Evolutionary conservation across 2,888 invertebrate genomes (phyloP).

Genomic region (Coremacera marginata): DNA sequence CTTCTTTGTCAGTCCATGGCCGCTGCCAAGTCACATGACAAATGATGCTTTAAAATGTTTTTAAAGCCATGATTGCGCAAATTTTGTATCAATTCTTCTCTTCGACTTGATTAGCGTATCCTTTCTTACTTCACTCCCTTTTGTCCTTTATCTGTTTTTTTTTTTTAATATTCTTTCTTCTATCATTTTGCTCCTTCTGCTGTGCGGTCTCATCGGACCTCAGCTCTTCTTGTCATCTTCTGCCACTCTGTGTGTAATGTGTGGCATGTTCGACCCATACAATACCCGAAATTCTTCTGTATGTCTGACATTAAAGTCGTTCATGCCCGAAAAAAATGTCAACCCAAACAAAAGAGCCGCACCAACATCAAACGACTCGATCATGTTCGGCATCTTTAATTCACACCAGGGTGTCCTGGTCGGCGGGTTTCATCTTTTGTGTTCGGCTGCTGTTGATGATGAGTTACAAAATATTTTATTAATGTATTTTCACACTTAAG

Average conservation of each 20-base stretch:
- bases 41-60: conserved; percentile 41
- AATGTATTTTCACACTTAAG: conserved; percentile 65
- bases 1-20: not conserved
- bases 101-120: conserved; percentile 26
- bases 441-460: conserved; percentile 46
- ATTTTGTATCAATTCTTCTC: conserved; percentile 18
- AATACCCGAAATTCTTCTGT: conserved; percentile 19
- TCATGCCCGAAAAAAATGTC: conserved; percentile 69
- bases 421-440: conserved; percentile 52
- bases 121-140: conserved; percentile 3
- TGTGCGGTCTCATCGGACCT: conserved; percentile 48
- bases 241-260: conserved; percentile 27
- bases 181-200: conserved; percentile 30
- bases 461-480: conserved; percentile 65
- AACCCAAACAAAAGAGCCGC: conserved; percentile 69
- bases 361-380: conserved; percentile 66
- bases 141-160: not conserved
- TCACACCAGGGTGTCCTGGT: conserved; percentile 65
- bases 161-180: not conserved
- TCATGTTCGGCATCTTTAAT: conserved; percentile 66
- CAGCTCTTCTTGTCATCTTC: not conserved
- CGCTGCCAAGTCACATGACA: conserved; percentile 44
- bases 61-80: conserved; percentile 45
- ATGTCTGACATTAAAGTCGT: conserved; percentile 63
- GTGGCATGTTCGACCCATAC: conserved; percentile 16